Conservation (phyloP, 2,113 vertebrate species). For the Cavia porcellus region DNA sequence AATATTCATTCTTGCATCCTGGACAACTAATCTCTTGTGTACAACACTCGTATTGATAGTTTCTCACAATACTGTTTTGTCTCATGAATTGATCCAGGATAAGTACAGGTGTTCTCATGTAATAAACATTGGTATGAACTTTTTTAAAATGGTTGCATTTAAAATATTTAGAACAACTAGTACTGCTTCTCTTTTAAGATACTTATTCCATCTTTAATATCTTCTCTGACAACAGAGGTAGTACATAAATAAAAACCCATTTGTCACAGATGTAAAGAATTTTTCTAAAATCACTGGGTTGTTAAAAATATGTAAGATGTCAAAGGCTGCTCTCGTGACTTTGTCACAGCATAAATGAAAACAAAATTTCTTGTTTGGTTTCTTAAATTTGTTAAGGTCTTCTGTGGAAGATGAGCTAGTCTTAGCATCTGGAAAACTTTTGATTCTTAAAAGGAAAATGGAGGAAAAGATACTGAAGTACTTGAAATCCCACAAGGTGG, state of each 20-base stretch:
- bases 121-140: no score
- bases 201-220: background rate
- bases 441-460: background rate
- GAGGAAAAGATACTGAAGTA: background rate
- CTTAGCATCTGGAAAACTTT: background rate
- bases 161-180: background rate
- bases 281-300: background rate
- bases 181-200: background rate
- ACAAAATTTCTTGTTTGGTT: background rate
- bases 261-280: background rate
- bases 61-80: no score
- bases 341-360: background rate
- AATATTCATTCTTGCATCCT: no score
- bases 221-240: background rate
- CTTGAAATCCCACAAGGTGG: background rate
- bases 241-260: background rate
- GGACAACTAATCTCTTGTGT: no score
- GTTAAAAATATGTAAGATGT: background rate
- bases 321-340: background rate
- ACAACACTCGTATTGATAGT: no score
- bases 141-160: background rate
- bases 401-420: background rate
- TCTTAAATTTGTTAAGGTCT: background rate
- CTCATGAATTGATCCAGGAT: no score
- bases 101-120: no score